These are phyloP conservation scores for Eudorcas thomsonii DNA, from an alignment of 2,113 vertebrate species.

Conservation along the genomic window DNA sequence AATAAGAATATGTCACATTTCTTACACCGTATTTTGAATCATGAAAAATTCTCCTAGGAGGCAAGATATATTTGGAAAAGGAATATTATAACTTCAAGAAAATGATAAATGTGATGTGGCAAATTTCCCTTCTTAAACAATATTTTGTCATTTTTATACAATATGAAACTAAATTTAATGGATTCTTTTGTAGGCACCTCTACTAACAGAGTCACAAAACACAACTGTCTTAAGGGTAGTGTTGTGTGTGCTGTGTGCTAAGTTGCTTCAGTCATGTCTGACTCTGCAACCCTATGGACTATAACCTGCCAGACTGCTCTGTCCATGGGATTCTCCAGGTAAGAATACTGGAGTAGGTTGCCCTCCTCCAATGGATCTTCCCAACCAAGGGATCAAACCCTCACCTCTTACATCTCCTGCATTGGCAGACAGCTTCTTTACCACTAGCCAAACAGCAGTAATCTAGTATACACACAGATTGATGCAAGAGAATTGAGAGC, in stretches of 20 bases:
- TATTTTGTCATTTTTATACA: slow-evolving; percentile 10
- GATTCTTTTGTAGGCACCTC: not conserved
- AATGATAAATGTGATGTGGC: not conserved
- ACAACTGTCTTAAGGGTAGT: not conserved
- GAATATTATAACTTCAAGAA: slow-evolving; percentile 7
- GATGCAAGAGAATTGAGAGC: not conserved
- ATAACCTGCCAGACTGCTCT: not conserved
- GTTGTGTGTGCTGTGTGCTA: not conserved
- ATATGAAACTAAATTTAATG: slow-evolving; percentile 14
- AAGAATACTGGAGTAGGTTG: not conserved
- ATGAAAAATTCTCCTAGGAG: not conserved
- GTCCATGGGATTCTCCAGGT: not conserved
- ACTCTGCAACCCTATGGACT: not conserved
- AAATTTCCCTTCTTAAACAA: not conserved
- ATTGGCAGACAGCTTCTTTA: not conserved
- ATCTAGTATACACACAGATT: not conserved
- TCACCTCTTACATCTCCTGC: not conserved
- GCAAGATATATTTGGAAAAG: not conserved
- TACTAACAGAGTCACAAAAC: slow-evolving; percentile 2
- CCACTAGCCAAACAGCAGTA: not conserved
- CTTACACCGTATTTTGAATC: not conserved
- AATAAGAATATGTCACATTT: not conserved
- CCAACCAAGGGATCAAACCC: not conserved
- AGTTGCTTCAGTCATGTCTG: not conserved
- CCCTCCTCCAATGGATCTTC: not conserved